Evolutionary conservation across 2,797 vertebrate species (phyloP).

Genomic region (Urocyon cinereoargenteus): DNA sequence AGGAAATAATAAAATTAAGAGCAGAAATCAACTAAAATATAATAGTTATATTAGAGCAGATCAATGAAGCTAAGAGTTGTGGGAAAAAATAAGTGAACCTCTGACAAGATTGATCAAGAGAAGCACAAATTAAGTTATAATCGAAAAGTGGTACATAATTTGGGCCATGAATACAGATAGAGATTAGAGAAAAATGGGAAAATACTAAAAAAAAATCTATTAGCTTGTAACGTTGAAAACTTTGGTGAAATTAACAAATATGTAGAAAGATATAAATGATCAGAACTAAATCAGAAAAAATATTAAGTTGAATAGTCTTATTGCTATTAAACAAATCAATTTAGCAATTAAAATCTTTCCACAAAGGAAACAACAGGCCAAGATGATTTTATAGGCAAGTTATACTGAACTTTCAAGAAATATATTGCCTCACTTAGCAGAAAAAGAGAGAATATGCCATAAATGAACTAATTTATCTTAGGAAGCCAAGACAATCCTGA

Average conservation of each 20-base stretch:
- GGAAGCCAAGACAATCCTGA: not conserved
- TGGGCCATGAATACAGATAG: not conserved
- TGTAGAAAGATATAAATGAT: not conserved
- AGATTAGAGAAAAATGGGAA: not conserved
- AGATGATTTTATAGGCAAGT: not conserved
- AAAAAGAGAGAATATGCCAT: not conserved
- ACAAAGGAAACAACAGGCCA: not conserved
- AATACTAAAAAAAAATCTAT: not conserved
- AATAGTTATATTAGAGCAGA: not conserved
- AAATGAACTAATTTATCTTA: not conserved
- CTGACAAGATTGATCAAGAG: not conserved
- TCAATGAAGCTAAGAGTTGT: not conserved
- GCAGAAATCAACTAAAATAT: not conserved
- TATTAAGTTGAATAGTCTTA: not conserved
- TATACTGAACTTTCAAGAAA: not conserved
- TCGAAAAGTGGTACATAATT: not conserved
- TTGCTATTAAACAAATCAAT: not conserved
- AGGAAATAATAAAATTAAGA: not conserved
- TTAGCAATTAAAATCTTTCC: not conserved
- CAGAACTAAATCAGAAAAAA: not conserved
- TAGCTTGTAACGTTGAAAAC: not conserved
- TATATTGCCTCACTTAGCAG: not conserved
- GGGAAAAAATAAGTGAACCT: not conserved
- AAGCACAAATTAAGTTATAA: constrained; percentile 15
- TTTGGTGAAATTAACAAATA: not conserved